phyloP scores from a whole-genome alignment of 2,888 invertebrate species.

The Drosophila aldrichi region DNA sequence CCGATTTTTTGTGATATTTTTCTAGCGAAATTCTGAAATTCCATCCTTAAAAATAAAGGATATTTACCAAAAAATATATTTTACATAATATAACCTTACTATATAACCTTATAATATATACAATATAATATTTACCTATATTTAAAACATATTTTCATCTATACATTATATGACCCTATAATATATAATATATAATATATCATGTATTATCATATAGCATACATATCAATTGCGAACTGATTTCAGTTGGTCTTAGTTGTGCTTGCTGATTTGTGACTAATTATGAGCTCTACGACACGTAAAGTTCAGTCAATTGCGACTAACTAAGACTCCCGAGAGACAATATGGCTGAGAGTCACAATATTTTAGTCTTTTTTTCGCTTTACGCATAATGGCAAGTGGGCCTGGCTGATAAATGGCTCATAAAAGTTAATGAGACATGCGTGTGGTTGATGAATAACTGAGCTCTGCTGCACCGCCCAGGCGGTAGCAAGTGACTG shows the following conservation, averaged over 20 bases:
- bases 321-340: slow-evolving; percentile 15
- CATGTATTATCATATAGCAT: neutral
- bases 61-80: too few species aligned
- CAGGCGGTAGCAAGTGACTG: slow-evolving; percentile 11
- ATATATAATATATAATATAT: too few species aligned
- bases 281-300: slow-evolving; percentile 41
- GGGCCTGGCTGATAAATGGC: slow-evolving; percentile 24
- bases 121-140: too few species aligned
- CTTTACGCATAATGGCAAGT: slow-evolving; percentile 18
- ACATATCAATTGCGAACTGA: neutral
- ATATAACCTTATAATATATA: too few species aligned
- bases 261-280: slow-evolving; percentile 67
- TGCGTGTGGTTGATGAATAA: slow-evolving; percentile 24
- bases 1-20: too few species aligned
- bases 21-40: too few species aligned
- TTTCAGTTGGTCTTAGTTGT: slow-evolving; percentile 12
- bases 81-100: too few species aligned
- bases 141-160: too few species aligned
- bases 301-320: slow-evolving; percentile 32
- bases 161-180: too few species aligned
- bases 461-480: slow-evolving; percentile 14
- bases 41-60: neutral
- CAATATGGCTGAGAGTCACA: slow-evolving; percentile 23
- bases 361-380: slow-evolving; percentile 46
- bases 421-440: slow-evolving; percentile 56